Evolutionary conservation across 2,888 invertebrate species (phyloP).

Genomic region (Drosophila antonietae): DNA sequence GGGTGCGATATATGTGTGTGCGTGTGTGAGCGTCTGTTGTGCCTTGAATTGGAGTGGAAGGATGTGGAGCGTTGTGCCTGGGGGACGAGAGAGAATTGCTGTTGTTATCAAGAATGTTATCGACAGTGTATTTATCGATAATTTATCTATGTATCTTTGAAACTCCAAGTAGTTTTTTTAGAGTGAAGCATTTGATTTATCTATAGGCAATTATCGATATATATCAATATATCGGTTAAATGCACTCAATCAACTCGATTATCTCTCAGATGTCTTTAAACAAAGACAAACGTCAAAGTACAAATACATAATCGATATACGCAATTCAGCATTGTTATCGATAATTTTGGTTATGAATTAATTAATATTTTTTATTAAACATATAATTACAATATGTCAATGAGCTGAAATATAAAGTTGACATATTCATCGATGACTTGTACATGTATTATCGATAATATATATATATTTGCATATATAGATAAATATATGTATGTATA

Average conservation of each 20-base stretch:
- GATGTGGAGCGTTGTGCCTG: slow-evolving; percentile 8
- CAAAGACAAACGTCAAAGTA: not conserved
- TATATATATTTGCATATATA: not conserved
- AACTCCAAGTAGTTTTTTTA: not conserved
- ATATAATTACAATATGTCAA: not conserved
- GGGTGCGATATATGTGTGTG: not conserved
- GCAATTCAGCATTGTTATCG: not conserved
- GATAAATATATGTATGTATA: not conserved
- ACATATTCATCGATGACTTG: not conserved
- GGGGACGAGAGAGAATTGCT: not conserved
- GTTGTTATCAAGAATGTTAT: not conserved
- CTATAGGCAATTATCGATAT: not conserved
- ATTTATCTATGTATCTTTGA: not conserved
- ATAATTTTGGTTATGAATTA: not conserved
- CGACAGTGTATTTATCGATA: not conserved
- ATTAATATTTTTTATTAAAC: not conserved
- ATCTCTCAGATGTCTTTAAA: too few species aligned
- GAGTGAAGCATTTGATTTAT: too few species aligned
- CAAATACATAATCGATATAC: not conserved
- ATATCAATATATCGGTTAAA: not conserved
- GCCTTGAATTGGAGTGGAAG: not conserved
- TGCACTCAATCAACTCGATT: not conserved
- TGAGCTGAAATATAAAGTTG: not conserved
- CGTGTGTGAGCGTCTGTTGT: not conserved
- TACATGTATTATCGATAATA: not conserved